A percentile compares a stretch with the other conserved stretches of the same genome.
Conservation (phyloP, 2,113 vertebrate species). For the Sapayoa aenigma region DNA sequence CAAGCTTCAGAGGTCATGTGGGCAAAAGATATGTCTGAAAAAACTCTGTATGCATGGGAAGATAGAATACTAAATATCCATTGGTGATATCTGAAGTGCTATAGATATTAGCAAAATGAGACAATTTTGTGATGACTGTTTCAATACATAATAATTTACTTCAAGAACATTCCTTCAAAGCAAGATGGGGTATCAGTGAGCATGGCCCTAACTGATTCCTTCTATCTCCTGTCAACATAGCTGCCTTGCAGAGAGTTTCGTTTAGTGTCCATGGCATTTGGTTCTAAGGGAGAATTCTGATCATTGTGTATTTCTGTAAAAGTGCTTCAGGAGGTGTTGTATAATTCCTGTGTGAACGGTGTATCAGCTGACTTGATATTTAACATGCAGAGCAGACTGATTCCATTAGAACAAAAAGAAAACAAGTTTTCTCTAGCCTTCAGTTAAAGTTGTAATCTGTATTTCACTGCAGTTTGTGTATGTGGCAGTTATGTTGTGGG, state of each 20-base stretch:
- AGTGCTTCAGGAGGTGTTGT: neutral
- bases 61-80: neutral
- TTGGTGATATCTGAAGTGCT: neutral
- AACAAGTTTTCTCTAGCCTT: neutral
- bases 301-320: neutral
- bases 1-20: neutral
- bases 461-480: neutral
- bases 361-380: neutral
- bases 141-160: neutral
- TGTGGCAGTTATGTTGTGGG: neutral
- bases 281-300: neutral
- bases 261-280: neutral
- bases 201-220: neutral
- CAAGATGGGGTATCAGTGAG: neutral
- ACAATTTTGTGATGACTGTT: neutral
- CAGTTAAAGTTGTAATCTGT: neutral
- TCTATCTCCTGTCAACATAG: neutral
- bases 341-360: neutral
- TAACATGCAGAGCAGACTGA: neutral
- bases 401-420: neutral
- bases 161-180: neutral
- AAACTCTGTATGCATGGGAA: neutral
- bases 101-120: neutral
- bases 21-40: neutral
- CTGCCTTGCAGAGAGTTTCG: neutral